Base-by-base conservation (phyloP, 2,797 vertebrate species). In the Bufotes viridis region DNA sequence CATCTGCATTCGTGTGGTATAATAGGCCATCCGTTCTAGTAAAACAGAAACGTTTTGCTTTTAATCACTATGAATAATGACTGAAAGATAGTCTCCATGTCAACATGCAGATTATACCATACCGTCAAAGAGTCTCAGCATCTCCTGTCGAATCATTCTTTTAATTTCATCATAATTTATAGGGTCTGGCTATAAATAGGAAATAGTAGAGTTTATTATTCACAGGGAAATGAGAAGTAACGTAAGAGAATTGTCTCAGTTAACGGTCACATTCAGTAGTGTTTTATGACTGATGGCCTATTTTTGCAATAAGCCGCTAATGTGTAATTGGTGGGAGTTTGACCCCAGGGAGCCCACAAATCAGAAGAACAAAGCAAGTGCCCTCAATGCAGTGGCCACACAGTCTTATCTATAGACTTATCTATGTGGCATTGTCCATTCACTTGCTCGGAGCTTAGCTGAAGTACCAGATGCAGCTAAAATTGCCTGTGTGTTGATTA, bases 101-200 rank as follows among this genome's bases (percentile, higher is more conserved):
- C 12, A 55, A 78, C 51, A 53, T 53, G 49, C 51, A 78, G 34
- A 55, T 15, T 13, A 53, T 6, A 55, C 81, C 93, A 96, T 94
- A 99, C 98, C 98, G 13, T 99, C 98, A 92, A 99, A 98, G 92
- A 99, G 96, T 93, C 98, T 99, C 90, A 95, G 95, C 90, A 99
- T 96, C 93, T 99, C 98, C 92, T 99, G 98, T 78, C 96, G 96
- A 92, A 99, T 97, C 95, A 98, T 98, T 92, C 95, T 94, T 94
- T 95, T 97, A 94, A 99, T 95, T 90, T 99, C 97, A 80, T 99
- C 98, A 9, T 98, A 98, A 93, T 98, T 99, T 86, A 99, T 95
- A 22, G 91, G 93, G 76, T 94, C 95, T 61, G 96, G 97, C 98
- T 99, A 90, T 55, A 24, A 69, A 69, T 69, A 24, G 15, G 22